A percentile compares a stretch with the other conserved stretches of the same genome.
Conservation (phyloP, 2,113 vertebrate genomes). For the Solenodon paradoxus region DNA sequence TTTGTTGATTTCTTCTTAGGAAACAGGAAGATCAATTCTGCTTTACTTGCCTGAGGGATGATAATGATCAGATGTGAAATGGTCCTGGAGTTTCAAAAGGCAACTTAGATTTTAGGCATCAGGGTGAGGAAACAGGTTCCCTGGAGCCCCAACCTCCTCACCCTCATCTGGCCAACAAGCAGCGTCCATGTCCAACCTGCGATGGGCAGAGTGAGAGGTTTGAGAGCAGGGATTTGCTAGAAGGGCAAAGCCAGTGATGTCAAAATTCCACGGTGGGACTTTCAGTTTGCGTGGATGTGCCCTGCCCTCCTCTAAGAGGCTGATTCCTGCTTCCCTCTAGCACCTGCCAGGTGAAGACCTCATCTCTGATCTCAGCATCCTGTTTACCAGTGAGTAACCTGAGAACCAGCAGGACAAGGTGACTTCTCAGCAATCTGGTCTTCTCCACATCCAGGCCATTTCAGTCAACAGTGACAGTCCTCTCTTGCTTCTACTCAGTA, state of each 20-base stretch:
- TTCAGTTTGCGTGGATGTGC: too few species aligned
- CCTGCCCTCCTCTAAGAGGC: too few species aligned
- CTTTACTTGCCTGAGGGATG: background rate
- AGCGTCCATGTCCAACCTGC: background rate
- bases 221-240: background rate
- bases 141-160: background rate
- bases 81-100: background rate
- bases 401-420: background rate
- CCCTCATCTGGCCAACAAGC: background rate
- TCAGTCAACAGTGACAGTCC: too few species aligned
- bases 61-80: background rate
- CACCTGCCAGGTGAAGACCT: background rate
- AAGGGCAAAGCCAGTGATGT: background rate
- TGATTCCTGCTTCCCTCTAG: too few species aligned
- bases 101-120: background rate
- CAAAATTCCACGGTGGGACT: background rate
- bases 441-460: background rate
- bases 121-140: background rate
- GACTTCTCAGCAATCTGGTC: too few species aligned
- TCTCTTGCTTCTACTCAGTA: background rate
- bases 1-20: slow-evolving; percentile 17
- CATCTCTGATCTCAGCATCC: background rate
- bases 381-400: background rate
- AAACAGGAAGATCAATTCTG: background rate
- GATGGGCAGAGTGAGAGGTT: background rate